Evolutionary conservation across 2,888 invertebrate genomes (phyloP).

Genomic region (Hartigia nigra): DNA sequence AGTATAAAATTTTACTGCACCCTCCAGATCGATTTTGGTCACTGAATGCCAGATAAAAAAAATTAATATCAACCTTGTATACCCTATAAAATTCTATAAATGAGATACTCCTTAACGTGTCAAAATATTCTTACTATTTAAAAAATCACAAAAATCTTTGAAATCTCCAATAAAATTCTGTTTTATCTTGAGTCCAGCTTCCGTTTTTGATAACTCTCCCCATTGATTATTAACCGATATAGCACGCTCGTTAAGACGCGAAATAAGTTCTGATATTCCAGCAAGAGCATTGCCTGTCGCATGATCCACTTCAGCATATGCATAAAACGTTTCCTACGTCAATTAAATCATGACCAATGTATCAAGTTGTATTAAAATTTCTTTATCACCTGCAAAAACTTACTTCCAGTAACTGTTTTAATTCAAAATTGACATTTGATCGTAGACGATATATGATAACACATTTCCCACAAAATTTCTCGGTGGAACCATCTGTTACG

Average conservation of each 20-base stretch:
- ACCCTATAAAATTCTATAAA: not conserved
- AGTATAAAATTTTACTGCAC: constrained; percentile 72
- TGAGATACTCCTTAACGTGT: not conserved
- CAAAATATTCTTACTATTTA: constrained; percentile 64
- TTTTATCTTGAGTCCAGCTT: constrained; percentile 66
- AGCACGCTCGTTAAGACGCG: constrained; percentile 64
- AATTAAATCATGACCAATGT: not conserved
- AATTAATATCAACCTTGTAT: not conserved
- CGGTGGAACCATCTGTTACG: constrained; percentile 72
- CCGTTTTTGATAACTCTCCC: constrained; percentile 69
- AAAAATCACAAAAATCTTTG: constrained; percentile 69
- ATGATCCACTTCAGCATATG: constrained; percentile 58
- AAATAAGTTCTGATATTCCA: constrained; percentile 54
- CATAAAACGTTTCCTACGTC: constrained; percentile 61
- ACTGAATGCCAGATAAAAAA: constrained; percentile 62
- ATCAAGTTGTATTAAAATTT: constrained; percentile 9
- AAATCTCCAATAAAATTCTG: constrained; percentile 71
- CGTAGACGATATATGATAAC: constrained; percentile 77
- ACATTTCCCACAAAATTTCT: constrained; percentile 73
- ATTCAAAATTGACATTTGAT: constrained; percentile 71
- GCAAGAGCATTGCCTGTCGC: constrained; percentile 52
- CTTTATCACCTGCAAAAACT: constrained; percentile 38
- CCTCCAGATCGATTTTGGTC: constrained; percentile 75
- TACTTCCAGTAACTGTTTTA: constrained; percentile 77
- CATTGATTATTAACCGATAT: constrained; percentile 68